phyloP scores from a whole-genome alignment of 2,888 invertebrate genomes.

The Acholoe squamosa region DNA sequence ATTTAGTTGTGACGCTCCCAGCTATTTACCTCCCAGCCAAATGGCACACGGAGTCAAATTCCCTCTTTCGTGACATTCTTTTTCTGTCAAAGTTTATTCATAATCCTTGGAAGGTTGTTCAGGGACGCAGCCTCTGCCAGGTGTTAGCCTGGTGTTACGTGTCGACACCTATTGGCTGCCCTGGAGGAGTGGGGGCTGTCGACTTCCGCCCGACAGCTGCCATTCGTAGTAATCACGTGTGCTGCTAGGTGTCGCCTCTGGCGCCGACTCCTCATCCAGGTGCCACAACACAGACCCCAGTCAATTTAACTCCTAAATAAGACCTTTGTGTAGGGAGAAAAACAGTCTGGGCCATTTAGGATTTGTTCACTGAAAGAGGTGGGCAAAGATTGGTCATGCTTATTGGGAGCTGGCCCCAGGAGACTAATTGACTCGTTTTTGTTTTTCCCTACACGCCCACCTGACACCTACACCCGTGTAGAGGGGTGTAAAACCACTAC shows the following conservation, averaged over 20 bases:
- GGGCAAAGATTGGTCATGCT: background rate
- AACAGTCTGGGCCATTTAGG: background rate
- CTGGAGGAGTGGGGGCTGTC: background rate
- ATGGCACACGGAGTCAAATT: background rate
- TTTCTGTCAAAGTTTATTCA: background rate
- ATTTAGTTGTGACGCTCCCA: too few species aligned
- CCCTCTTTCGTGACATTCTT: background rate
- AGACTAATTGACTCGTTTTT: background rate
- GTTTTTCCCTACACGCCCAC: background rate
- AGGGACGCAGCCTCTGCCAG: background rate
- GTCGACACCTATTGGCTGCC: background rate
- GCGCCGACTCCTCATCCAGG: conserved; percentile 1
- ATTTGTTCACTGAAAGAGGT: background rate
- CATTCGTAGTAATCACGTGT: background rate
- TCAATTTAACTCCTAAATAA: background rate
- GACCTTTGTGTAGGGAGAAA: background rate
- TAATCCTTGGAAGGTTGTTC: background rate
- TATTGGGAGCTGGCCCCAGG: background rate
- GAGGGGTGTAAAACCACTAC: background rate
- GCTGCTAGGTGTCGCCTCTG: background rate
- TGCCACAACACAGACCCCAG: conserved; percentile 1
- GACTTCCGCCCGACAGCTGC: background rate
- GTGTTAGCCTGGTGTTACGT: background rate
- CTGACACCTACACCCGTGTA: background rate
- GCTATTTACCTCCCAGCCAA: too few species aligned